phyloP scores from a whole-genome alignment of 2,888 invertebrate genomes.

The Steinernema scapterisci region DNA sequence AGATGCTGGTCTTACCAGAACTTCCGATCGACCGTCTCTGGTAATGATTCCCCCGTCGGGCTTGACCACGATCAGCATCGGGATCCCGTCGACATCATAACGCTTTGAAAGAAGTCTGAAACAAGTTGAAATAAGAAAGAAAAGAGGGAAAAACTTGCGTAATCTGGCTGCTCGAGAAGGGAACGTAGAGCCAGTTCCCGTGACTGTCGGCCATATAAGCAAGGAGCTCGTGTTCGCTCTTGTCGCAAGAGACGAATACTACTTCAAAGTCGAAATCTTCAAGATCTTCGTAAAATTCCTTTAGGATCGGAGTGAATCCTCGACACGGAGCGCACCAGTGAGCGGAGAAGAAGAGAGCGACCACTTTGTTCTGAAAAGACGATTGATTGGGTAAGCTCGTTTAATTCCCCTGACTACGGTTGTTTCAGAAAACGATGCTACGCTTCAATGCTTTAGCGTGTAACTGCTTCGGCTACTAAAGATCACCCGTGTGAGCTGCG shows the following conservation, averaged over 20 bases:
- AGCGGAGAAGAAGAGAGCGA: slow-evolving; percentile 70
- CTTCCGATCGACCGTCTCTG: slow-evolving; percentile 69
- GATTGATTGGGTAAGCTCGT: too few relatives aligned
- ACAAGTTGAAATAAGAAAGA: neutral
- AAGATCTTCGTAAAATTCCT: slow-evolving; percentile 68
- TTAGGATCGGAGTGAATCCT: slow-evolving; percentile 68
- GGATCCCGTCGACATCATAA: slow-evolving; percentile 69
- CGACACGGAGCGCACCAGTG: slow-evolving; percentile 71
- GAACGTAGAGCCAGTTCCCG: slow-evolving; percentile 68
- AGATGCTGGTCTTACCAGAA: slow-evolving; percentile 42
- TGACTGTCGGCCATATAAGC: slow-evolving; percentile 68
- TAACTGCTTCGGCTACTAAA: too few relatives aligned
- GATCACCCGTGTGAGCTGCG: too few relatives aligned
- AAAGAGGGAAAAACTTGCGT: neutral
- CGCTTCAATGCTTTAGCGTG: too few relatives aligned
- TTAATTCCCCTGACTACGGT: too few relatives aligned
- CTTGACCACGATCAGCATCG: slow-evolving; percentile 69
- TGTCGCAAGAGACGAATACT: slow-evolving; percentile 70
- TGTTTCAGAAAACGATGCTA: too few relatives aligned
- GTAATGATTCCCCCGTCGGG: slow-evolving; percentile 69
- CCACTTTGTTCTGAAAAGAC: slow-evolving; percentile 52
- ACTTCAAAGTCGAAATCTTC: slow-evolving; percentile 67
- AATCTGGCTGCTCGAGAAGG: slow-evolving; percentile 46
- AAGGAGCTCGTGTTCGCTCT: slow-evolving; percentile 64
- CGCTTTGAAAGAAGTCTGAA: slow-evolving; percentile 13